phyloP scores from a whole-genome alignment of 2,888 invertebrate species.

The Ephialtes manifestator region DNA sequence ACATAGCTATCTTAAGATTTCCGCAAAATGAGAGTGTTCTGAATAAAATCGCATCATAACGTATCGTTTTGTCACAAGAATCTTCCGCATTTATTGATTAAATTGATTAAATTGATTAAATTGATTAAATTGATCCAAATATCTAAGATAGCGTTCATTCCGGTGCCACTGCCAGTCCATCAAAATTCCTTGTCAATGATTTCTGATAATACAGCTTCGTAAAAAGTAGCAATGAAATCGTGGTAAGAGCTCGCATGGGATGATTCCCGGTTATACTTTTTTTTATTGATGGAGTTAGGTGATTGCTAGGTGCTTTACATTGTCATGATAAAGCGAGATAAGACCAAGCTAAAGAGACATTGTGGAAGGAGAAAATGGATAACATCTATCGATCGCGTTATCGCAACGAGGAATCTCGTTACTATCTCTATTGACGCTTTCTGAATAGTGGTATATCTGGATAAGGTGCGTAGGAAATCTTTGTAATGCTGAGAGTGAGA shows the following conservation, averaged over 20 bases:
- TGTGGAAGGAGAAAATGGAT: neutral
- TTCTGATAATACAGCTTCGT: neutral
- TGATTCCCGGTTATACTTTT: neutral
- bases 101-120: too few relatives aligned
- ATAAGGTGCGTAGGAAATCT: constrained; percentile 13
- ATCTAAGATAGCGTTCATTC: neutral
- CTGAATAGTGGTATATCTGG: constrained; percentile 9
- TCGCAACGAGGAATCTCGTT: constrained; percentile 30
- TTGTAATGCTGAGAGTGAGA: neutral
- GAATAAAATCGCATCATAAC: too few relatives aligned
- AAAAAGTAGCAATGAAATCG: neutral
- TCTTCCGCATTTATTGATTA: too few relatives aligned
- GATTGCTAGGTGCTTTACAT: constrained; percentile 8
- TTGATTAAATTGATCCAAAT: neutral
- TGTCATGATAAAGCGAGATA: constrained; percentile 13
- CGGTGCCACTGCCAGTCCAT: neutral
- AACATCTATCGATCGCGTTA: constrained; percentile 43
- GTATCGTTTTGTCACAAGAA: too few relatives aligned
- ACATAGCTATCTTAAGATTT: too few relatives aligned
- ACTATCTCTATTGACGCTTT: constrained; percentile 36
- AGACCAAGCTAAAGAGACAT: neutral
- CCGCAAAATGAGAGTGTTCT: too few relatives aligned
- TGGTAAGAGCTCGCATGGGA: neutral
- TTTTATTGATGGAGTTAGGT: constrained; percentile 1
- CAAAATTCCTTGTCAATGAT: constrained; percentile 10